Conservation (phyloP, 1,140 invertebrate genomes). For the Gryllus bimaculatus region DNA sequence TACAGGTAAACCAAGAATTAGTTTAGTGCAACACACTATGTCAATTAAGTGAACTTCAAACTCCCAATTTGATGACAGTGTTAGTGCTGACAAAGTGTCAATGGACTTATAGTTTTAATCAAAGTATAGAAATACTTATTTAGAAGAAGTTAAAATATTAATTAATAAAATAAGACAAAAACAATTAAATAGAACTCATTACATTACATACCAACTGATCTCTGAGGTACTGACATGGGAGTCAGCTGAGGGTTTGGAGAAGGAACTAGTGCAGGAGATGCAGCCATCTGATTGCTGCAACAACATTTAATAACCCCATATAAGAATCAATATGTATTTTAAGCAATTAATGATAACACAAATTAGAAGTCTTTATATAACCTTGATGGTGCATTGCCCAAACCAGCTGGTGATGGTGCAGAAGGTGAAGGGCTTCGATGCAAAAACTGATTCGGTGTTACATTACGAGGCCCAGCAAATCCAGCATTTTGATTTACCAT, state of each 20-base stretch:
- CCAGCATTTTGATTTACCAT: constrained; percentile 29
- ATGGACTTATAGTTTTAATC: too few species aligned
- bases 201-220: constrained; percentile 38
- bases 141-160: neutral
- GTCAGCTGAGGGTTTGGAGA: constrained; percentile 54
- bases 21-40: too few species aligned
- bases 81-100: too few species aligned
- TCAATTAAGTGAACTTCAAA: too few species aligned
- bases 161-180: neutral
- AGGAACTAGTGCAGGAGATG: constrained; percentile 59
- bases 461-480: constrained; percentile 43
- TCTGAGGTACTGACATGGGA: constrained; percentile 39
- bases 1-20: too few species aligned
- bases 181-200: too few species aligned
- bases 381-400: constrained; percentile 40
- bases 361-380: too few species aligned
- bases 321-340: neutral
- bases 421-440: constrained; percentile 58
- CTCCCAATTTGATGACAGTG: too few species aligned
- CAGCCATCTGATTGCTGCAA: constrained; percentile 50
- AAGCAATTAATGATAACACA: neutral
- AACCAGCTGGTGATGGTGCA: constrained; percentile 54
- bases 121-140: too few species aligned
- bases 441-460: constrained; percentile 55
- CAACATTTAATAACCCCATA: too few species aligned